Evolutionary conservation across 2,888 invertebrate genomes (phyloP).

Genomic region (Zonitis immaculata): DNA sequence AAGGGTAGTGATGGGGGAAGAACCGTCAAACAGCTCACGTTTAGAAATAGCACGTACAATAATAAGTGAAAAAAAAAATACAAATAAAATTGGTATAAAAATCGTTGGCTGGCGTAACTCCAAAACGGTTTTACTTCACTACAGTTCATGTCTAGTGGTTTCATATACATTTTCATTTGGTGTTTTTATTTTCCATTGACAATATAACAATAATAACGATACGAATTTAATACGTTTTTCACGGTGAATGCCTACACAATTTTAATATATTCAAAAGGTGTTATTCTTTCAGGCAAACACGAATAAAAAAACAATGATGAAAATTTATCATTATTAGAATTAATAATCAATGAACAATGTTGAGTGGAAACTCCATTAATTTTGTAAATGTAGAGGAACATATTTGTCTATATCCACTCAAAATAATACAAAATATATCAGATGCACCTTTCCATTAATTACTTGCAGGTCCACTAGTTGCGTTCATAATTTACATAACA

Average conservation of each 20-base stretch:
- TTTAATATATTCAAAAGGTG: too few species aligned
- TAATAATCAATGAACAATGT: background rate
- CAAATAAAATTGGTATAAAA: conserved; percentile 10
- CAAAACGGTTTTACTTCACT: conserved; percentile 11
- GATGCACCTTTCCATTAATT: conserved; percentile 1
- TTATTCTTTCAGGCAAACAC: too few species aligned
- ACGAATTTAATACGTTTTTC: background rate
- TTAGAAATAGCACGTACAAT: conserved; percentile 19
- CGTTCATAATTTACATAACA: background rate
- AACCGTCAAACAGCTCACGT: conserved; percentile 3
- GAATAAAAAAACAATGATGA: too few species aligned
- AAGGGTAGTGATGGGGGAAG: background rate
- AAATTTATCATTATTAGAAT: too few species aligned
- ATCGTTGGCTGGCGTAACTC: conserved; percentile 15
- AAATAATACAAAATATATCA: background rate
- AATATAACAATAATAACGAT: background rate
- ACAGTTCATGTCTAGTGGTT: conserved; percentile 15
- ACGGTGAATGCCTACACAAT: background rate
- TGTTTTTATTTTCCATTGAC: background rate
- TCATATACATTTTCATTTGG: background rate
- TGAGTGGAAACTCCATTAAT: background rate
- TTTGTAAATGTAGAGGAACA: background rate
- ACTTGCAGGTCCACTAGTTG: conserved; percentile 1
- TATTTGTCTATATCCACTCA: background rate
- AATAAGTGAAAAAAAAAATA: conserved; percentile 12